Conservation (phyloP, 2,888 invertebrate genomes). For the Phyllotreta cruciferae region DNA sequence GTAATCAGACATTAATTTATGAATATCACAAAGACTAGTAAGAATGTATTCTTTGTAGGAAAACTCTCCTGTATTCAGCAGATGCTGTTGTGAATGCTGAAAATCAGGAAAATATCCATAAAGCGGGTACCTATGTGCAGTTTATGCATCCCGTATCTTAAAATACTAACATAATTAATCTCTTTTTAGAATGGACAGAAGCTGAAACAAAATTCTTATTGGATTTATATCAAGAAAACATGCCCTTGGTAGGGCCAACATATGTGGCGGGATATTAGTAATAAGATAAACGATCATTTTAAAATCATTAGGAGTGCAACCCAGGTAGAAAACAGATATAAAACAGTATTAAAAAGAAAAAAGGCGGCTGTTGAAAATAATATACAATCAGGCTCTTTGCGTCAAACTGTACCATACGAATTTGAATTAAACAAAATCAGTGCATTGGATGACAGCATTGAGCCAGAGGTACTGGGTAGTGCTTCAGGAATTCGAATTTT, state of each 20-base stretch:
- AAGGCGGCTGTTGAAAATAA: slow-evolving; percentile 5
- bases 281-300: not conserved
- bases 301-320: slow-evolving; percentile 8
- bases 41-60: too few species aligned
- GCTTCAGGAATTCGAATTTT: slow-evolving; percentile 14
- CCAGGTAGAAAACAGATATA: slow-evolving; percentile 9
- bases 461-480: slow-evolving; percentile 19
- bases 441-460: slow-evolving; percentile 16
- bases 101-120: not conserved
- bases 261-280: slow-evolving; percentile 3
- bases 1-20: too few species aligned
- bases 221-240: slow-evolving; percentile 7
- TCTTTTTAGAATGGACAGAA: slow-evolving; percentile 13
- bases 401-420: slow-evolving; percentile 47
- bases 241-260: slow-evolving; percentile 13
- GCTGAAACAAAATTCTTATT: slow-evolving; percentile 5
- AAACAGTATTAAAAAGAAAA: slow-evolving; percentile 7
- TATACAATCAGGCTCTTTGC: slow-evolving; percentile 3
- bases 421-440: slow-evolving; percentile 56
- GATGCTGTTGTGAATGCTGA: not conserved
- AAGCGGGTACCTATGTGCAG: slow-evolving; percentile 1
- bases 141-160: not conserved
- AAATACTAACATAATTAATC: not conserved
- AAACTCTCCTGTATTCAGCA: slow-evolving; percentile 16
- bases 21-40: too few species aligned